Evolutionary conservation across 2,113 vertebrate species (phyloP).

Genomic region (Pao palembangensis): DNA sequence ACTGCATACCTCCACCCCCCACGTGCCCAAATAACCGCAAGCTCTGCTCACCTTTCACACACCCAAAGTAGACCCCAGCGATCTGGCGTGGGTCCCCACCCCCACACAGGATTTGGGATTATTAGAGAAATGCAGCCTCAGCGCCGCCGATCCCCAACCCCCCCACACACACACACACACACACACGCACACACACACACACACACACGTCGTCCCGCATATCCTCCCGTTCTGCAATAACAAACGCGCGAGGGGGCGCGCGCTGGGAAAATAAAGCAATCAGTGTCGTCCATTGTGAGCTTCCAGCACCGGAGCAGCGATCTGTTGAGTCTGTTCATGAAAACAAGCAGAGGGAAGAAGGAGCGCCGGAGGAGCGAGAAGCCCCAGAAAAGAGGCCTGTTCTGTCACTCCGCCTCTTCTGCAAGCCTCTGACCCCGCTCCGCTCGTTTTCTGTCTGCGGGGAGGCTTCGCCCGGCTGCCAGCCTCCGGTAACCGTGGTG

Average conservation of each 20-base stretch:
- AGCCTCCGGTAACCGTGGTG: no score
- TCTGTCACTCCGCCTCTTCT: no score
- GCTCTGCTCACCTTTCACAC: conserved; percentile 34
- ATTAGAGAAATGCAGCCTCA: no score
- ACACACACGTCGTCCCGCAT: conserved; percentile 51
- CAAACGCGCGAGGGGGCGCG: conserved; percentile 67
- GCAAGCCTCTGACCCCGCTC: no score
- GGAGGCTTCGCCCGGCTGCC: no score
- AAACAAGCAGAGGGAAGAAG: conserved; percentile 74
- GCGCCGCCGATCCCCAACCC: no score
- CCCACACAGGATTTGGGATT: no score
- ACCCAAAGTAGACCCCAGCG: conserved; percentile 4
- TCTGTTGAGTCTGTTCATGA: conserved; percentile 74
- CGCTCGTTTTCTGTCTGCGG: conserved; percentile 57
- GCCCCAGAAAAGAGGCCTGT: no score
- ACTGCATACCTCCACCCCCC: conserved; percentile 23
- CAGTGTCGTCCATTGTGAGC: conserved; percentile 69
- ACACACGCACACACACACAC: no score
- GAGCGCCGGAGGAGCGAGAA: no score
- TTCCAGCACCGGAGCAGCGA: conserved; percentile 70
- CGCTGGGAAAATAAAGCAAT: conserved; percentile 75
- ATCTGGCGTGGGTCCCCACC: no score
- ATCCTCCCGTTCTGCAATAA: conserved; percentile 71
- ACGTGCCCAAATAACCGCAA: background rate
- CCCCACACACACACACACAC: no score